Evolutionary conservation across 2,888 invertebrate species (phyloP).

Genomic region (Philaethria dido): DNA sequence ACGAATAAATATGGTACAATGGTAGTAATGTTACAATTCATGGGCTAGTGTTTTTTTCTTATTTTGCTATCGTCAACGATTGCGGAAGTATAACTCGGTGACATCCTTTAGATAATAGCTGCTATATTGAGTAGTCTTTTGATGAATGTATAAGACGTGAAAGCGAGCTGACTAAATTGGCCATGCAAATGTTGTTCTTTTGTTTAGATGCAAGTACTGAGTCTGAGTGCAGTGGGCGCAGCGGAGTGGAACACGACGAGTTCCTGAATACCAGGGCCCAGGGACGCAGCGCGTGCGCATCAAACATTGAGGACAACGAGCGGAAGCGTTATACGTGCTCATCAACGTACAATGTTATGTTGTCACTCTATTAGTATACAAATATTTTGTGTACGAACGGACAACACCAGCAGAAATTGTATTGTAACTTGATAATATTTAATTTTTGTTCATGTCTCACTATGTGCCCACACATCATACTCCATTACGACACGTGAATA

Average conservation of each 20-base stretch:
- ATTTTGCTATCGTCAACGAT: conserved; percentile 36
- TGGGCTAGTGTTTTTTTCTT: conserved; percentile 10
- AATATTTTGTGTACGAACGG: conserved; percentile 27
- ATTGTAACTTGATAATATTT: neutral
- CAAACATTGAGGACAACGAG: conserved; percentile 69
- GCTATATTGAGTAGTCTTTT: conserved; percentile 34
- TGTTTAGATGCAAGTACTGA: conserved; percentile 50
- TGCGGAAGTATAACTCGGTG: conserved; percentile 39
- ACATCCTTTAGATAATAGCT: conserved; percentile 39
- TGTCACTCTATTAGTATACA: conserved; percentile 44
- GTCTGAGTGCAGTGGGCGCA: conserved; percentile 65
- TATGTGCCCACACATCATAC: neutral
- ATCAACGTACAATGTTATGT: conserved; percentile 49
- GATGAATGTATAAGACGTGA: conserved; percentile 34
- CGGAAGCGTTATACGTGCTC: conserved; percentile 63
- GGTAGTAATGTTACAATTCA: too few species aligned
- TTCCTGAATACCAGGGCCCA: conserved; percentile 61
- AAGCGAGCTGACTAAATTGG: conserved; percentile 37
- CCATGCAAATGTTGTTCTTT: conserved; percentile 44
- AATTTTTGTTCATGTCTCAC: neutral
- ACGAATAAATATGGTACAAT: too few species aligned
- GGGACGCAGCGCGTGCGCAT: conserved; percentile 66
- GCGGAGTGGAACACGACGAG: conserved; percentile 76
- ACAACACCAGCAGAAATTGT: neutral
- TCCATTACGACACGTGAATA: conserved; percentile 13